Percentiles rank a stretch among this genome's conserved stretches.
Conservation (phyloP, 2,888 invertebrate genomes). For the Nymphalis c-album region DNA sequence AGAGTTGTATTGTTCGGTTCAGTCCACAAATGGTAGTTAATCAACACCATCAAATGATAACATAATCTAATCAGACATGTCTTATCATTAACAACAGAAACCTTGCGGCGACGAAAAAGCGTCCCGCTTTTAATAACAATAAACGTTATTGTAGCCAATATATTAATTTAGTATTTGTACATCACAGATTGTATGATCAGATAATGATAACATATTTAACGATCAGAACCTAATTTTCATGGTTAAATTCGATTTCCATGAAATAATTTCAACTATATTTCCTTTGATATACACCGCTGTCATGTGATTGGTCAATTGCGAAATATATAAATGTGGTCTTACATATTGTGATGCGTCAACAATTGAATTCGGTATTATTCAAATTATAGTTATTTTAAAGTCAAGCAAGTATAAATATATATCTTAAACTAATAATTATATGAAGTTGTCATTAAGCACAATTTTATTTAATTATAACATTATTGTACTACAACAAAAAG, state of each 20-base stretch:
- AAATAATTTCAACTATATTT: constrained; percentile 29
- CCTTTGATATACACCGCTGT: constrained; percentile 38
- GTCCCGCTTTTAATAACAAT: constrained; percentile 57
- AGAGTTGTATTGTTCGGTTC: constrained; percentile 29
- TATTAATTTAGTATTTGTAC: constrained; percentile 46
- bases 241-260: constrained; percentile 29
- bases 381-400: no score
- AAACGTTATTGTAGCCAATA: constrained; percentile 62
- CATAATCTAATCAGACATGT: constrained; percentile 64
- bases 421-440: no score
- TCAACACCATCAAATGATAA: constrained; percentile 72
- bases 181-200: constrained; percentile 41
- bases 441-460: no score
- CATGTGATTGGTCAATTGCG: constrained; percentile 23
- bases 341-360: no score
- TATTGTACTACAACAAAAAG: no score
- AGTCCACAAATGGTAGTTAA: constrained; percentile 75
- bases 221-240: constrained; percentile 15
- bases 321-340: not conserved
- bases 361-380: no score
- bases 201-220: constrained; percentile 33
- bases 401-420: no score
- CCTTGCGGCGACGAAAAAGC: constrained; percentile 62
- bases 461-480: no score
- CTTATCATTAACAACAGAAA: constrained; percentile 55